These are phyloP conservation scores for Schizopygopsis pylzovi DNA, from an alignment of 2,797 vertebrate genomes.

Conservation along the genomic window DNA sequence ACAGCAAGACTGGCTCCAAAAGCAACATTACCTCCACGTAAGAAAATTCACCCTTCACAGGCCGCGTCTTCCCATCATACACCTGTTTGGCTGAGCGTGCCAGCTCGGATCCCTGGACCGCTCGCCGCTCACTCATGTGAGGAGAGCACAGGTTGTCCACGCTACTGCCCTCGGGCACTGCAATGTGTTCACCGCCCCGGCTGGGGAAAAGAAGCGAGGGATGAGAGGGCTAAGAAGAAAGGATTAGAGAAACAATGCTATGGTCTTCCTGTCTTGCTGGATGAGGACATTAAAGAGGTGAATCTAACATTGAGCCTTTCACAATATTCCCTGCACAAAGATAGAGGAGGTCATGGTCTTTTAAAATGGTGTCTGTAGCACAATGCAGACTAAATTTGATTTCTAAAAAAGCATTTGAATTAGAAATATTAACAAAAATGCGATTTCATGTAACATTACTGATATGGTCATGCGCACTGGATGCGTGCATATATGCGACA, in stretches of 20 bases:
- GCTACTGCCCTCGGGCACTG: conserved; percentile 78
- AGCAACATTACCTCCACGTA: conserved; percentile 75
- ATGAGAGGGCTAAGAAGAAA: conserved; percentile 33
- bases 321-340: neutral
- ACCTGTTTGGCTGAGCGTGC: conserved; percentile 82
- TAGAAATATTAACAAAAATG: neutral
- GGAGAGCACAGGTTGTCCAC: conserved; percentile 81
- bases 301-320: conserved; percentile 20
- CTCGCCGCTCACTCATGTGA: conserved; percentile 82
- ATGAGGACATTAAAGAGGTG: conserved; percentile 33
- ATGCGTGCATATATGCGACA: neutral
- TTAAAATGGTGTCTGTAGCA: conserved; percentile 11
- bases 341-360: neutral
- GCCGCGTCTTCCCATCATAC: conserved; percentile 79
- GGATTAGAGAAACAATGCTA: conserved; percentile 77
- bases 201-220: conserved; percentile 62
- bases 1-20: conserved; percentile 72
- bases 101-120: conserved; percentile 76
- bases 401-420: neutral
- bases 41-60: conserved; percentile 82
- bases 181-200: conserved; percentile 82
- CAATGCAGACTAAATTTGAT: neutral
- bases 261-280: conserved; percentile 66
- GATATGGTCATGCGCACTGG: neutral
- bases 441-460: neutral